Conservation (phyloP, 2,113 vertebrate species). For the Bos javanicus region DNA sequence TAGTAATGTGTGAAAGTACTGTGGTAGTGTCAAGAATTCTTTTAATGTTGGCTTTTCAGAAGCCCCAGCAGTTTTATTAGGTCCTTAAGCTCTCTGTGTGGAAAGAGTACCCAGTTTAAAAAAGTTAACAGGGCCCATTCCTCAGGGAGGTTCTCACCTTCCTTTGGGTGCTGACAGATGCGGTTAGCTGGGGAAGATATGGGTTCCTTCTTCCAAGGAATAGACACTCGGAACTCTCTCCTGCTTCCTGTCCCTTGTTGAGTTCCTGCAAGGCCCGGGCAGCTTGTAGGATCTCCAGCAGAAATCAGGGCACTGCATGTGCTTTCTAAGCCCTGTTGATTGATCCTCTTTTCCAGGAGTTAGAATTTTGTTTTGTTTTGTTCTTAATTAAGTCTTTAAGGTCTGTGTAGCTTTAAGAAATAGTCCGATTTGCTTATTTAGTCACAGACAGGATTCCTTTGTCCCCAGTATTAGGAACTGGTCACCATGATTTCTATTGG, state of each 20-base stretch:
- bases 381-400: not conserved
- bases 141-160: not conserved
- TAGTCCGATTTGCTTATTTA: not conserved
- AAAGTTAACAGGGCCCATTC: not conserved
- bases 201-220: not conserved
- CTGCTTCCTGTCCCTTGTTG: not conserved
- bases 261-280: not conserved
- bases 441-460: not conserved
- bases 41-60: not conserved
- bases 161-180: not conserved
- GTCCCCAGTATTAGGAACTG: not conserved
- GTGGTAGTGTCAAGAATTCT: not conserved
- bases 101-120: not conserved
- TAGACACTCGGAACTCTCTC: not conserved
- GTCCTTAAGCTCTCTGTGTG: not conserved
- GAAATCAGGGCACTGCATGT: not conserved
- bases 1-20: not conserved
- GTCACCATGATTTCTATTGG: not conserved
- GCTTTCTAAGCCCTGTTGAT: not conserved
- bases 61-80: not conserved
- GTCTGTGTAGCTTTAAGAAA: slow-evolving; percentile 1
- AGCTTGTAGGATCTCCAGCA: not conserved
- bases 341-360: not conserved
- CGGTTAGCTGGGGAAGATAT: not conserved
- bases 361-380: not conserved